Conservation (phyloP, 2,888 invertebrate species). For the Calliphora vomitoria region DNA sequence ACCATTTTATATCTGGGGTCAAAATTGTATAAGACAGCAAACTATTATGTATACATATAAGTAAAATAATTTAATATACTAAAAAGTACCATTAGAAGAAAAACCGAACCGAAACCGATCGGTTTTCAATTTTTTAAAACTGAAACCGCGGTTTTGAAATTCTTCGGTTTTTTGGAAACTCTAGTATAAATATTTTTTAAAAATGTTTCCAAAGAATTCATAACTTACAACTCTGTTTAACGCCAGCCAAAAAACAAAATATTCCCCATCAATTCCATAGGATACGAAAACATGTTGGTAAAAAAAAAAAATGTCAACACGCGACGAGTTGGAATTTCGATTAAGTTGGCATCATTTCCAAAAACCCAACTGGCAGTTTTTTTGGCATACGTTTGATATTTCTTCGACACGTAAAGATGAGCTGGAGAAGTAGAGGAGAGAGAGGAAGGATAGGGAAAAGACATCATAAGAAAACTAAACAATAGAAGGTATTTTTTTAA, state of each 20-base stretch:
- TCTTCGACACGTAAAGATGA: constrained; percentile 66
- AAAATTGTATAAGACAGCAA: no score
- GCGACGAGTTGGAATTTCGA: constrained; percentile 74
- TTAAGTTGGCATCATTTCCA: constrained; percentile 73
- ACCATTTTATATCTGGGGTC: no score
- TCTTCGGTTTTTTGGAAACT: no score
- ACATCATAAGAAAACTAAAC: constrained; percentile 54
- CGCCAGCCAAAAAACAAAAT: constrained; percentile 52
- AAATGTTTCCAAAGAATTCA: neutral
- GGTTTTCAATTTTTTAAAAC: no score
- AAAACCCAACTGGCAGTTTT: constrained; percentile 64
- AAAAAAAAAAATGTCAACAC: constrained; percentile 61
- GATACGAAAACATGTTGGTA: constrained; percentile 46
- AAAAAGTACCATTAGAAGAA: no score
- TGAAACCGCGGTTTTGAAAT: no score
- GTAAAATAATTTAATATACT: no score
- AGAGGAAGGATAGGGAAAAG: constrained; percentile 6
- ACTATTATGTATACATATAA: no score
- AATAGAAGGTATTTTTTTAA: constrained; percentile 58
- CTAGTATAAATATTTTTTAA: neutral
- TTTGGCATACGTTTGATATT: constrained; percentile 70
- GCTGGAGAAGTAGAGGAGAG: neutral
- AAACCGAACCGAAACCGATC: no score
- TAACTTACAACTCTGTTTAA: constrained; percentile 3
- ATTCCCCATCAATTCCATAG: constrained; percentile 60